A percentile compares a stretch with the other conserved stretches of the same genome.
These are phyloP conservation scores for Crotalus horridus DNA, from an alignment of 2,113 vertebrate genomes.

Conservation along the genomic window DNA sequence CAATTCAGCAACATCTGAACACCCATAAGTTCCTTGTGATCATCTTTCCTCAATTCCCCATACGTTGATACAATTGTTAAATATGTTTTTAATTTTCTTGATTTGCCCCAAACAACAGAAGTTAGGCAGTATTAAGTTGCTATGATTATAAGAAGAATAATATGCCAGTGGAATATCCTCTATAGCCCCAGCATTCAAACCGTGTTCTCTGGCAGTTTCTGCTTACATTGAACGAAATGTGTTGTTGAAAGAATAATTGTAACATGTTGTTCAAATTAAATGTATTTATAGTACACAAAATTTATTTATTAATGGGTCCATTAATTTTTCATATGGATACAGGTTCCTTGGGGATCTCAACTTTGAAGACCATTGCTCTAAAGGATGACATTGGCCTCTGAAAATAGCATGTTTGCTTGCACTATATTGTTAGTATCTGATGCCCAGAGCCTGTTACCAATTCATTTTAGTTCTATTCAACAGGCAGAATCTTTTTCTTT, in stretches of 20 bases:
- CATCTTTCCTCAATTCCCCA: not conserved
- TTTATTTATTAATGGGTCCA: not conserved
- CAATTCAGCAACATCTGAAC: not conserved
- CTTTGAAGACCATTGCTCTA: not conserved
- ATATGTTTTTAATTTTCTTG: not conserved
- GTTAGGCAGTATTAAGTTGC: not conserved
- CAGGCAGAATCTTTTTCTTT: constrained; percentile 21
- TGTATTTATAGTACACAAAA: not conserved
- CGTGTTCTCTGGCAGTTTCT: not conserved
- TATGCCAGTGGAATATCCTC: not conserved
- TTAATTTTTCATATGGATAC: not conserved
- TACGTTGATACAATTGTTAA: not conserved
- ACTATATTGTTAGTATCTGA: constrained; percentile 33
- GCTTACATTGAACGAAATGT: not conserved
- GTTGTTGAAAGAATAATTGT: not conserved
- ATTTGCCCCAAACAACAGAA: too few relatives aligned
- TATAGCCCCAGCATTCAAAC: not conserved
- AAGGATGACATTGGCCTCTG: not conserved
- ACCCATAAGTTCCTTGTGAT: not conserved
- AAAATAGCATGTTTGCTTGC: not conserved
- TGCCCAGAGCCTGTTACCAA: constrained; percentile 36
- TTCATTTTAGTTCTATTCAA: constrained; percentile 44
- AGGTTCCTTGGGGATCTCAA: not conserved
- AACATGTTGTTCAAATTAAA: not conserved
- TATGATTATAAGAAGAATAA: not conserved